Conservation (phyloP, 2,888 invertebrate genomes). For the Cephus rjabovi region DNA sequence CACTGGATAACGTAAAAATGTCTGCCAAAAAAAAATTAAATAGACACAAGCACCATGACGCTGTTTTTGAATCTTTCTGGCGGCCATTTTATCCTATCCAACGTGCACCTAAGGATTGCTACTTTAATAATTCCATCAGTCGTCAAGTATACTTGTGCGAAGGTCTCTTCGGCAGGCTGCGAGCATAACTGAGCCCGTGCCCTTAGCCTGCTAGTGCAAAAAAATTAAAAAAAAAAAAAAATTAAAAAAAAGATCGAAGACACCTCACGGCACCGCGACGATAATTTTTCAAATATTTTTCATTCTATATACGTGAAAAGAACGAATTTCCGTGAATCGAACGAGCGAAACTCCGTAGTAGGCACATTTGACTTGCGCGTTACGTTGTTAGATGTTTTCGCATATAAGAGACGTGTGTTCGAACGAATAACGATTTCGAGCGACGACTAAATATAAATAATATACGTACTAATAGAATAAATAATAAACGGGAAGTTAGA, state of each 20-base stretch:
- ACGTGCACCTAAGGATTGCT: background rate
- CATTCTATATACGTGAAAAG: background rate
- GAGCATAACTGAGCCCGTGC: slow-evolving; percentile 32
- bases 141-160: background rate
- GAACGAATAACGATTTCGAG: background rate
- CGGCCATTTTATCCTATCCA: background rate
- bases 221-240: background rate
- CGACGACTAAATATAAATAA: background rate
- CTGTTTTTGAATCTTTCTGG: background rate
- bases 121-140: background rate
- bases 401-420: background rate
- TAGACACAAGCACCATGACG: background rate
- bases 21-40: background rate
- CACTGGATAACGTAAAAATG: background rate
- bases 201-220: slow-evolving; percentile 16
- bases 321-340: background rate
- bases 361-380: background rate
- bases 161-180: slow-evolving; percentile 18
- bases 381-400: background rate
- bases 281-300: background rate
- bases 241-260: background rate
- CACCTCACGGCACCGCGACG: background rate
- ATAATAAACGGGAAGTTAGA: background rate
- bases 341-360: background rate
- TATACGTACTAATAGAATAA: background rate